Base-by-base conservation (phyloP, 2,797 vertebrate genomes). In the Poecilia wingei region DNA sequence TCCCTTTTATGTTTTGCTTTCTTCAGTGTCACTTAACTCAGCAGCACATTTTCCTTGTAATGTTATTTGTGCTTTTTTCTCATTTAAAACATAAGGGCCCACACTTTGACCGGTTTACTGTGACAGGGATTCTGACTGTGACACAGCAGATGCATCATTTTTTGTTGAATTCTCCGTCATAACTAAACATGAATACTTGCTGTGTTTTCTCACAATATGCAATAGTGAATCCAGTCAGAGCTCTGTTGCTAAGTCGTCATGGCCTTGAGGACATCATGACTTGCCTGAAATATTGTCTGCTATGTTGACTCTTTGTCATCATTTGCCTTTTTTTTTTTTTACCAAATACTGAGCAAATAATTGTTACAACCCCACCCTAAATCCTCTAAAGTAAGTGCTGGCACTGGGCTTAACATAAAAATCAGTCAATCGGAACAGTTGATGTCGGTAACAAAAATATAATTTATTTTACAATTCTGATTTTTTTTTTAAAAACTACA, bases 241-340 rank as follows among this genome's bases (percentile, higher is more conserved):
- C 33, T 84, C 82, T 88, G 59, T n/a, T 25, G 71, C 49, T 82
- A 79, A 61, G 28, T 28, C 16, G 28, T 41, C 76, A 77, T 86
- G 76, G 75, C 84, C 20, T 43, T 49, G 72, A 68, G 78, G 80
- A 78, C 36, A 75, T 68, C 18, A 79, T 53, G 57, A 82, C 33
- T 33, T 53, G 41, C 80, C 69, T 59, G 76, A 90, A 84, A 91
- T 88, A 89, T 18, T 1, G 16, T 53, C 72, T 71, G 76, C 77
- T 53, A 25, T 68, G 22, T 76, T 47, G 36, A 82, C 77, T 46
- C 77, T 41, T 14, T 31, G 72, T 74, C 74, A 78, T 82, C 84
- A 79, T n/a, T 86, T 90, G 90, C 87, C 86, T 92, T 55, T 55
- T 25, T 76, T 25, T 76, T 46, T 47, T 47, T 75, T 59, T 53